Evolutionary conservation across 2,888 invertebrate species (phyloP), one percentile per base, ranked within the genome.

Genomic region (Stenurella melanura): DNA sequence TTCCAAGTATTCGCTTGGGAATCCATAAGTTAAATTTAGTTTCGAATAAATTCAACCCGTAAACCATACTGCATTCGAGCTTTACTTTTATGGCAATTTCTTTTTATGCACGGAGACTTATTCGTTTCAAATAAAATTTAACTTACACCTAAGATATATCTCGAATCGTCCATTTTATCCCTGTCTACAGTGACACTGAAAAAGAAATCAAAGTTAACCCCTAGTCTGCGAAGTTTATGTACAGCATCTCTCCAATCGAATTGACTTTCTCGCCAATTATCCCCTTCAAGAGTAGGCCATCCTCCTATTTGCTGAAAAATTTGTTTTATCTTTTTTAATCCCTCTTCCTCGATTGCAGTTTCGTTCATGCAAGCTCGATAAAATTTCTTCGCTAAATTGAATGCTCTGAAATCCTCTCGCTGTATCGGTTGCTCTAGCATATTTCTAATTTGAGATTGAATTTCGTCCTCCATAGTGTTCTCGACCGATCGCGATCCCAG

Each of bases 271-370:
- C 88, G 86, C 91, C 91, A 91, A 70, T 87, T 85, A 76, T 87
- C 85, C n/a, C 90, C 90, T 76, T 90, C 90, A 12, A 92, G 84
- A n/a, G 90, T 89, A 9, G 93, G 93, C 93, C 93, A 93, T 0
- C 92, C 92, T 17, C 93, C 93, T 42, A 93, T 89, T 80, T 89
- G 87, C 38, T 86, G 84, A 63, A 93, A 86, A 76, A 89, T 84
- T 73, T 85, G 82, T 81, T 84, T 86, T 34, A 88, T 84, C 79
- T 83, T 81, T 68, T 81, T 79, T 76, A 88, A 82, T 73, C 87
- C 87, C 58, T 84, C 84, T 72, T 79, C 81, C 74, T 88, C 87
- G 66, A 86, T 84, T 50, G 86, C 85, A 56, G 81, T 84, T 68
- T 85, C 85, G 80, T 88, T 87, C 85, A 86, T 86, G 83, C 89